A percentile compares a stretch with the other conserved stretches of the same genome.
Conservation (phyloP, 2,888 invertebrate genomes). For the Eumerus sabulonum region DNA sequence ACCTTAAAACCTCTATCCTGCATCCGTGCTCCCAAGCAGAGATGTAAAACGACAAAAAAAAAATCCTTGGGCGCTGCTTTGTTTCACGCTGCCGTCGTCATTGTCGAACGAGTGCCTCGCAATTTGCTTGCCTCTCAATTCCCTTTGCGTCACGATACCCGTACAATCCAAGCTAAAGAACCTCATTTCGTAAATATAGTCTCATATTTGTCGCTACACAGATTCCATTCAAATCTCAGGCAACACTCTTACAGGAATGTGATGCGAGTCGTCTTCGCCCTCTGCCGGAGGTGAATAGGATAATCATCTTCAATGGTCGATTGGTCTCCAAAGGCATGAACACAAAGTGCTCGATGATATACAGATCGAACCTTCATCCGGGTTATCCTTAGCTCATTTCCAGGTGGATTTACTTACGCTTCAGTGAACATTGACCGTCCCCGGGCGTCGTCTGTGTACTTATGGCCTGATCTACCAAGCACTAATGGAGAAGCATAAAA, state of each 20-base stretch:
- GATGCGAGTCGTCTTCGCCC: constrained; percentile 29
- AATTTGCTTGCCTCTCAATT: constrained; percentile 54
- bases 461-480: constrained; percentile 10
- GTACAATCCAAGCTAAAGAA: constrained; percentile 25
- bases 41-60: constrained; percentile 36
- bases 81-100: constrained; percentile 58
- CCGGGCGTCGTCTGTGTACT: no score
- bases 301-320: constrained; percentile 54
- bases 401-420: constrained; percentile 19
- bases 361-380: constrained; percentile 29
- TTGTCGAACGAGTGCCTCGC: constrained; percentile 63
- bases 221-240: constrained; percentile 31
- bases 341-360: constrained; percentile 40
- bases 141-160: constrained; percentile 25
- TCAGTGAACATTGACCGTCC: constrained; percentile 12
- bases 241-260: constrained; percentile 10
- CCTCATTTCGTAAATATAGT: constrained; percentile 64
- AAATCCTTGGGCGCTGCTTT: constrained; percentile 61
- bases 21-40: constrained; percentile 13
- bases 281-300: constrained; percentile 21
- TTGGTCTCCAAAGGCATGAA: constrained; percentile 45
- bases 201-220: constrained; percentile 58
- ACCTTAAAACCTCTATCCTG: constrained; percentile 15
- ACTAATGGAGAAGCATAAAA: constrained; percentile 55
- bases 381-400: constrained; percentile 40